Conservation (phyloP, 2,113 vertebrate species). For the Castor canadensis region DNA sequence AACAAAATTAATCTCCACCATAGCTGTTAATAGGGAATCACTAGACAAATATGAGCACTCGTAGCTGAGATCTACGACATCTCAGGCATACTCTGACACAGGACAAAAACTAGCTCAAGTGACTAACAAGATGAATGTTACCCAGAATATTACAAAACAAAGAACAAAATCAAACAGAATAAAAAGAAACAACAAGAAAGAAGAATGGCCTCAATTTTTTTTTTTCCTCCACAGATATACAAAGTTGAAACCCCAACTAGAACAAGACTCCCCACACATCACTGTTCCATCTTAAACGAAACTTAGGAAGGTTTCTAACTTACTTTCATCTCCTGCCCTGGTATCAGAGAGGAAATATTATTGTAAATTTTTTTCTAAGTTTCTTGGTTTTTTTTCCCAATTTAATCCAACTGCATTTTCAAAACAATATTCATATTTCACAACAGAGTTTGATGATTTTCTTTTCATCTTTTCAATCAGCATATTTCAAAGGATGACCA, state of each 20-base stretch:
- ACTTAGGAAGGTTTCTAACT: background rate
- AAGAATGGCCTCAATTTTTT: background rate
- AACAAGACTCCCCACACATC: background rate
- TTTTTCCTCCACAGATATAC: background rate
- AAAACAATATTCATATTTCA: slow-evolving; percentile 37
- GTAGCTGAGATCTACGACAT: background rate
- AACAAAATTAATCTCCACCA: background rate
- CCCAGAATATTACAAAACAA: background rate
- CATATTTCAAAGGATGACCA: slow-evolving; percentile 29
- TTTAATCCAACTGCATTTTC: slow-evolving; percentile 2
- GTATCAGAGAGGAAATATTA: background rate
- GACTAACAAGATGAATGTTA: background rate
- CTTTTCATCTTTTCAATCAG: slow-evolving; percentile 18
- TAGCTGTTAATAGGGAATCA: background rate
- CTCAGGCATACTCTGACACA: background rate
- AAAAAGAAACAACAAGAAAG: too few species aligned
- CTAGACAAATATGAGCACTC: background rate
- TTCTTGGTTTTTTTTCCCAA: background rate
- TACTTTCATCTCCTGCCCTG: background rate
- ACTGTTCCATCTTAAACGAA: background rate
- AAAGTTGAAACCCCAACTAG: background rate
- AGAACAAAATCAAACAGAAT: too few species aligned
- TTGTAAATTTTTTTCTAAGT: background rate
- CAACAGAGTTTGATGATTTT: background rate
- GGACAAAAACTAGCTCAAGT: background rate